Conservation (phyloP, 2,113 vertebrate genomes). For the Nanger granti region DNA sequence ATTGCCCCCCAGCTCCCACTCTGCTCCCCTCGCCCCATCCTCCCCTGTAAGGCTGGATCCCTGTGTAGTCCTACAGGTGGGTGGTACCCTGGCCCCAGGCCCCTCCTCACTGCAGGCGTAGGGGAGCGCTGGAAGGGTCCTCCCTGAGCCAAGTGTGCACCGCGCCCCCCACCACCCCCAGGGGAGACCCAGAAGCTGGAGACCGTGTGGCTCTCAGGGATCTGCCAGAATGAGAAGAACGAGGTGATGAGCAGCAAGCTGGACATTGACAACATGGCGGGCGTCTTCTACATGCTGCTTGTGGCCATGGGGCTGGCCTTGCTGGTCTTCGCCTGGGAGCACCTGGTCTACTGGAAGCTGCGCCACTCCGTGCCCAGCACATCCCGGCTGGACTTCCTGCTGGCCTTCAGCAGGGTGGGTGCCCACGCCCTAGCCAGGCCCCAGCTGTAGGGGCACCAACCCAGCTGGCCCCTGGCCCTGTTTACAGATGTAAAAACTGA, state of each 20-base stretch:
- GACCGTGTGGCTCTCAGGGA: constrained; percentile 97
- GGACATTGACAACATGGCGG: constrained; percentile 99
- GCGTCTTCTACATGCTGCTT: constrained; percentile 98
- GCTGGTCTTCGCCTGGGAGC: constrained; percentile 97
- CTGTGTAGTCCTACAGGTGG: not conserved
- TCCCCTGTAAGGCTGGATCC: not conserved
- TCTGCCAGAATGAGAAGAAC: constrained; percentile 98
- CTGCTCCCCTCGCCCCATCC: not conserved
- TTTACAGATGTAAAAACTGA: not conserved
- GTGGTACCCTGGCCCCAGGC: not conserved
- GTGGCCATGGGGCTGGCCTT: constrained; percentile 98
- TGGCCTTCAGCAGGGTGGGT: constrained; percentile 95
- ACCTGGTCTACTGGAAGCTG: constrained; percentile 96
- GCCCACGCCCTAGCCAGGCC: not conserved
- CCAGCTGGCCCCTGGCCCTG: not conserved
- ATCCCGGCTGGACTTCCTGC: constrained; percentile 88
- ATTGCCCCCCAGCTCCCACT: not conserved
- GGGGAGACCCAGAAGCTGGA: constrained; percentile 97
- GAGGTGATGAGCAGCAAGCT: constrained; percentile 99
- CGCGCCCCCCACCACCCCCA: constrained; percentile 44
- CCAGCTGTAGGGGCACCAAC: not conserved
- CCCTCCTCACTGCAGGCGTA: not conserved
- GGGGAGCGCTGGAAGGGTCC: not conserved
- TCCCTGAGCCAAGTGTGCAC: not conserved
- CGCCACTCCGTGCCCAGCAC: constrained; percentile 87